These are phyloP conservation scores for Prosapia bicincta DNA, from an alignment of 2,888 invertebrate genomes.

Conservation along the genomic window DNA sequence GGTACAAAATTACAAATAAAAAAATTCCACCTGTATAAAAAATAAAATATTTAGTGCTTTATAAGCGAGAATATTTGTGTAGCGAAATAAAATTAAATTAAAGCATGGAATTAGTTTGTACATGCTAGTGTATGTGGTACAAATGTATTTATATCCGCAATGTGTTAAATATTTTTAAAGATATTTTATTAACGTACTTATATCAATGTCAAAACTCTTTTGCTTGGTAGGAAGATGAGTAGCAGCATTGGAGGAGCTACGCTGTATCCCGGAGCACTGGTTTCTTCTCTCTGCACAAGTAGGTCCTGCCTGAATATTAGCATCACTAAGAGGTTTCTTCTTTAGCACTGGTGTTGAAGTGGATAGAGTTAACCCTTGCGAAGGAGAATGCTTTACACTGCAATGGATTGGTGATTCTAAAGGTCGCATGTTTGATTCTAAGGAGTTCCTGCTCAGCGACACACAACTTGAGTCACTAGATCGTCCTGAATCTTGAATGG, in stretches of 20 bases:
- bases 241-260: constrained; percentile 36
- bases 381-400: constrained; percentile 27
- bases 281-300: background rate
- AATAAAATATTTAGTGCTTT: no score
- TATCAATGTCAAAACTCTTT: constrained; percentile 50
- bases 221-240: constrained; percentile 46
- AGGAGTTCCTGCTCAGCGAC: constrained; percentile 50
- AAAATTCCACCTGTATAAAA: no score
- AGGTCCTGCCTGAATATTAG: constrained; percentile 31
- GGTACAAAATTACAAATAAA: no score
- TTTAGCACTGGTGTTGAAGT: constrained; percentile 65
- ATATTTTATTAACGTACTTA: constrained; percentile 41
- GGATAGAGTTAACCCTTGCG: constrained; percentile 49
- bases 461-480: constrained; percentile 69
- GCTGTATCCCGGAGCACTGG: constrained; percentile 27
- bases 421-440: constrained; percentile 58
- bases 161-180: no score
- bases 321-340: constrained; percentile 50
- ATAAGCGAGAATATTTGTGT: no score
- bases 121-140: no score
- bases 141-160: background rate
- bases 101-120: no score
- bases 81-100: no score
- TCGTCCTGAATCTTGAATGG: constrained; percentile 19
- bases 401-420: constrained; percentile 42